Evolutionary conservation across 2,797 vertebrate species (phyloP).

Genomic region (Spondyliosoma cantharus): DNA sequence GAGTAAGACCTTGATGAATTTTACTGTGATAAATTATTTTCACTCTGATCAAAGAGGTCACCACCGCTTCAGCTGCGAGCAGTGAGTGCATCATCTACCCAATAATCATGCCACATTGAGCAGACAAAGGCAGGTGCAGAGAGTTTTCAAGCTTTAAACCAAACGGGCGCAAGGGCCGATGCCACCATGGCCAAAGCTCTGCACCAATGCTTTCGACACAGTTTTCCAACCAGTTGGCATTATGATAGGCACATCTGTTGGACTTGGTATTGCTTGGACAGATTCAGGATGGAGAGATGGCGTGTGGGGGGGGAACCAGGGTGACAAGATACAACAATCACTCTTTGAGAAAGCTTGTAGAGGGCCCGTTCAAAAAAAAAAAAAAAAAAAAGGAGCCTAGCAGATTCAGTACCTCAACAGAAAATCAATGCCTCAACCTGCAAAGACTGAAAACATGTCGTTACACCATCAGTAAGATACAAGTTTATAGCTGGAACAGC

Average conservation of each 20-base stretch:
- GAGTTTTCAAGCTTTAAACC: conserved; percentile 73
- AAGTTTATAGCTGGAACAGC: conserved; percentile 71
- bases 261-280: conserved; percentile 85
- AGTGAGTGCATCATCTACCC: conserved; percentile 67
- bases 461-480: conserved; percentile 75
- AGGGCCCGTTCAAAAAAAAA: conserved; percentile 47
- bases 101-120: conserved; percentile 73
- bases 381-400: conserved; percentile 54
- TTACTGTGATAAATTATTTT: conserved; percentile 70
- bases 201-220: conserved; percentile 69
- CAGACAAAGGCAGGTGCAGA: conserved; percentile 79
- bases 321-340: conserved; percentile 72
- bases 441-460: conserved; percentile 74
- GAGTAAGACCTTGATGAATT: conserved; percentile 70
- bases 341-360: conserved; percentile 72
- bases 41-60: conserved; percentile 70
- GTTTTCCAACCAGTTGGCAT: conserved; percentile 81
- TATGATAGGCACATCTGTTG: conserved; percentile 82
- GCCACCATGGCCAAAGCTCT: conserved; percentile 70
- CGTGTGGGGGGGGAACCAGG: conserved; percentile 19
- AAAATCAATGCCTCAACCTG: conserved; percentile 76
- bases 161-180: conserved; percentile 62
- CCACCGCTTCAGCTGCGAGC: conserved; percentile 67
- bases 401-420: conserved; percentile 81
- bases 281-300: conserved; percentile 73